Evolutionary conservation across 2,888 invertebrate genomes (phyloP).

Genomic region (Mactromeris polynyma): DNA sequence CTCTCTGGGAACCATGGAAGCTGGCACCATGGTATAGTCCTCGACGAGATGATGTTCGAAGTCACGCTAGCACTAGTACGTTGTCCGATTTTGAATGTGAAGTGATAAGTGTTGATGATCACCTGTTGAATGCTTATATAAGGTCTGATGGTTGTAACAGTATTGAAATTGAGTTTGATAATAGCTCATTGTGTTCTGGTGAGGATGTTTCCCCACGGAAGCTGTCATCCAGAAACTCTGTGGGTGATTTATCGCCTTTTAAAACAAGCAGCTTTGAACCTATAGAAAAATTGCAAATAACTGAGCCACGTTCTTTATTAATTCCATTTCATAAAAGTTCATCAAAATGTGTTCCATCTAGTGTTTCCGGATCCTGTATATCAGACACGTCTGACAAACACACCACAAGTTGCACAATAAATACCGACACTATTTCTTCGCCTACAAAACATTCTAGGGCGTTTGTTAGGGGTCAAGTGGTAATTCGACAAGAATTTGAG

Average conservation of each 20-base stretch:
- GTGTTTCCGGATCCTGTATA: background rate
- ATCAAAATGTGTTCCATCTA: background rate
- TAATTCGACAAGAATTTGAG: constrained; percentile 76
- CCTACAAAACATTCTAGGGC: constrained; percentile 28
- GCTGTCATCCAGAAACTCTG: constrained; percentile 39
- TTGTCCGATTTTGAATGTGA: constrained; percentile 78
- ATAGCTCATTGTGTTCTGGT: constrained; percentile 53
- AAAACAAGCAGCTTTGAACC: constrained; percentile 30
- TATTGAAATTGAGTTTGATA: constrained; percentile 79
- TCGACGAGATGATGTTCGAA: constrained; percentile 61
- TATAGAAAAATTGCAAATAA: constrained; percentile 18
- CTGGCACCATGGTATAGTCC: constrained; percentile 59
- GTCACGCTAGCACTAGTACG: constrained; percentile 67
- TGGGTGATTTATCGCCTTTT: constrained; percentile 49
- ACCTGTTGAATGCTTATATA: constrained; percentile 79
- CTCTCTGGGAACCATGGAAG: constrained; percentile 60
- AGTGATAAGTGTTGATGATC: constrained; percentile 80
- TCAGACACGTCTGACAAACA: background rate
- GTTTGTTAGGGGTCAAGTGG: constrained; percentile 67
- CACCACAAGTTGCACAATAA: background rate
- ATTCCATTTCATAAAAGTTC: constrained; percentile 17
- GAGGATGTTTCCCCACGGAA: constrained; percentile 62
- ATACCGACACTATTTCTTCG: background rate
- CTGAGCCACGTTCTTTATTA: constrained; percentile 25
- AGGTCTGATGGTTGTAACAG: constrained; percentile 81